phyloP scores from a whole-genome alignment of 2,797 vertebrate species.

The Pseudochaenichthys georgianus region DNA sequence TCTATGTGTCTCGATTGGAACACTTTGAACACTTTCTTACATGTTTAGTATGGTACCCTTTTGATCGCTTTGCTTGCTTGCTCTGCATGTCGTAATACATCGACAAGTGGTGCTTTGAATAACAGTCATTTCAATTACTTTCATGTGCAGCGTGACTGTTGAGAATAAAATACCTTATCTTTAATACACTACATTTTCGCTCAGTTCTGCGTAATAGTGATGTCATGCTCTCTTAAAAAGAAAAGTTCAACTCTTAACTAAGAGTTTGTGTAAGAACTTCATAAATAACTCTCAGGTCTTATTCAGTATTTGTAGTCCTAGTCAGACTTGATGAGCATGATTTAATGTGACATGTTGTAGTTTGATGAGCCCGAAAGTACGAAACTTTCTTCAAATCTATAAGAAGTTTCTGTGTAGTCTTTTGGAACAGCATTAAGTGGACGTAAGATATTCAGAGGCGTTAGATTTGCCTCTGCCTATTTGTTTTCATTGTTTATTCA shows the following conservation, averaged over 20 bases:
- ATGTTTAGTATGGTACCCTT: not conserved
- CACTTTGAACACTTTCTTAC: not conserved
- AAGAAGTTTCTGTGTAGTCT: conserved; percentile 22
- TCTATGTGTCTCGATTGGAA: conserved; percentile 1
- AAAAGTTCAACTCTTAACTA: not conserved
- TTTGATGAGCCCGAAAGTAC: conserved; percentile 11
- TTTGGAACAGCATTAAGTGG: conserved; percentile 48
- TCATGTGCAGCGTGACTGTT: not conserved
- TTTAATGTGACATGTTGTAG: conserved; percentile 22
- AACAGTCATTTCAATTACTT: not conserved
- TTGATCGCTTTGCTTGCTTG: not conserved
- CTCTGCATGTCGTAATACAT: not conserved
- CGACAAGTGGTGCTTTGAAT: not conserved
- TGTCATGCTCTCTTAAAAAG: conserved; percentile 6
- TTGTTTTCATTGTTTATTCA: conserved; percentile 78
- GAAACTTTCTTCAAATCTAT: conserved; percentile 12
- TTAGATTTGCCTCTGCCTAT: conserved; percentile 48
- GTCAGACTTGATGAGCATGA: conserved; percentile 12
- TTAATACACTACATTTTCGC: conserved; percentile 19
- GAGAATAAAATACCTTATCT: conserved; percentile 12
- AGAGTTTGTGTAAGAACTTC: not conserved
- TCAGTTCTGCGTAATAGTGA: conserved; percentile 1
- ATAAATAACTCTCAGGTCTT: conserved; percentile 19
- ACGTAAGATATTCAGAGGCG: conserved; percentile 42
- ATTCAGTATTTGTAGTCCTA: conserved; percentile 33